Evolutionary conservation across 2,797 vertebrate genomes (phyloP).

Genomic region (Knipowitschia caucasica): DNA sequence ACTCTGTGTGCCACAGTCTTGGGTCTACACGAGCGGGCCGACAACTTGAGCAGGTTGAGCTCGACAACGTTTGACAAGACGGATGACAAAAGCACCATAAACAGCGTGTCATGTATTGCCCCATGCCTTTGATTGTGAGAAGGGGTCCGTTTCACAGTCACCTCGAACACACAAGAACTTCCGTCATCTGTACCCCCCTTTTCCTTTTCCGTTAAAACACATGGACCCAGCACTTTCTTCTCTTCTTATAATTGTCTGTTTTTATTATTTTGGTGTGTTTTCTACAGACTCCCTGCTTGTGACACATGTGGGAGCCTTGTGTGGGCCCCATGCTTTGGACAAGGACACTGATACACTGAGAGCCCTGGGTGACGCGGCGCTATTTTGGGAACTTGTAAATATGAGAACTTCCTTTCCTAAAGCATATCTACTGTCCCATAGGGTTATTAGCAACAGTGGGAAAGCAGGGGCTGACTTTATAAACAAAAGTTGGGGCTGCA

Average conservation of each 20-base stretch:
- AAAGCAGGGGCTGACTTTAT: conserved; percentile 15
- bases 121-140: conserved; percentile 24
- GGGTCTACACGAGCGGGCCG: conserved; percentile 39
- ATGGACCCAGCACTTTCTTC: conserved; percentile 7
- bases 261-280: conserved; percentile 40
- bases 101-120: conserved; percentile 29
- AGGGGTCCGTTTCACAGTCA: conserved; percentile 53
- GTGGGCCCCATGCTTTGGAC: conserved; percentile 56
- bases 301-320: conserved; percentile 72
- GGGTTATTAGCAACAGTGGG: conserved; percentile 61
- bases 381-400: conserved; percentile 79
- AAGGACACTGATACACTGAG: conserved; percentile 74
- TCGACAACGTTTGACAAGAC: conserved; percentile 5
- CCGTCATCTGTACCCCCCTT: conserved; percentile 63
- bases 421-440: conserved; percentile 63
- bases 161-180: conserved; percentile 60
- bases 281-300: conserved; percentile 43
- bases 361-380: conserved; percentile 64
- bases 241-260: conserved; percentile 22
- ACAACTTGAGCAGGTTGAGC: conserved; percentile 41
- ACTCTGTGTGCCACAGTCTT: conserved; percentile 5
- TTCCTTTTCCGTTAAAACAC: conserved; percentile 46
- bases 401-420: conserved; percentile 78
- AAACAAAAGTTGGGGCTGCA: neutral
- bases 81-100: conserved; percentile 33